Conservation (phyloP, 2,113 vertebrate species). For the Arenaria interpres region DNA sequence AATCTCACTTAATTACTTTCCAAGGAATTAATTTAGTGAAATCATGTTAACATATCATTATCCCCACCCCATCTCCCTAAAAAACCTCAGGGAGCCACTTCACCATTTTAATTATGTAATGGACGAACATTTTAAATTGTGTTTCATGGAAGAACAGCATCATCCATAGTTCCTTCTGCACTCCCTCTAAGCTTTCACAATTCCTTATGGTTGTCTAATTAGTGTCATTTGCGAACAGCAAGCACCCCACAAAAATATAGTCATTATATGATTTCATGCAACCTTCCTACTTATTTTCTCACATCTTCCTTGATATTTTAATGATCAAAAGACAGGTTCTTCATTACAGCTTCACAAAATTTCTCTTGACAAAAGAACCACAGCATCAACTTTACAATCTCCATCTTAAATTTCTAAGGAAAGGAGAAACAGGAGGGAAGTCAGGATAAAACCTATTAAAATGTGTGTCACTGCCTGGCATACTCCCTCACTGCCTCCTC, state of each 20-base stretch:
- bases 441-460: constrained; percentile 7
- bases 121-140: not conserved
- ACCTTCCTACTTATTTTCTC: constrained; percentile 5
- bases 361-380: not conserved
- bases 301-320: not conserved
- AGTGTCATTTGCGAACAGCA: constrained; percentile 8
- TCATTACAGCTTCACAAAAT: not conserved
- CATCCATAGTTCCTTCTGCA: not conserved
- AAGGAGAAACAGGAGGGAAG: not conserved
- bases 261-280: not conserved
- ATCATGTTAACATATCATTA: constrained; percentile 31
- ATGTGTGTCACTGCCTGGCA: not conserved
- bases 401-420: not conserved
- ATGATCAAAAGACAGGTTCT: constrained; percentile 18
- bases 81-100: constrained; percentile 3
- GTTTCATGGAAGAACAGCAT: not conserved
- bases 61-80: not conserved
- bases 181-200: not conserved
- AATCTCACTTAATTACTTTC: constrained; percentile 18
- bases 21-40: constrained; percentile 17
- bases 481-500: not conserved
- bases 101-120: not conserved
- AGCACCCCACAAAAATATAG: not conserved
- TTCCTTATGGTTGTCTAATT: not conserved
- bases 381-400: not conserved